A percentile compares a stretch with the other conserved stretches of the same genome.
phyloP scores from a whole-genome alignment of 2,888 invertebrate genomes.

The Miltochrista miniata region DNA sequence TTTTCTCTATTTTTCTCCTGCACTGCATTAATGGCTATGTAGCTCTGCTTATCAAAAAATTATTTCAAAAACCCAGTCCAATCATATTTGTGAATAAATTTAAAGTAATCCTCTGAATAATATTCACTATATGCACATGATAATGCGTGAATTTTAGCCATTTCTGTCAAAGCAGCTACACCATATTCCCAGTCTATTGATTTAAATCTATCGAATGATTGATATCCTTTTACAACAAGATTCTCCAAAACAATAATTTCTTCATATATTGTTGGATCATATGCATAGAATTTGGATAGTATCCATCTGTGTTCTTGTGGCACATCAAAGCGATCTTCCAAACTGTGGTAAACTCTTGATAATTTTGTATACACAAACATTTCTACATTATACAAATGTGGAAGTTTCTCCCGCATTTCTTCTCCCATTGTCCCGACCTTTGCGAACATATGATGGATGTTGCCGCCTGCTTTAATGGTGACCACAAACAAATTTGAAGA shows the following conservation, averaged over 20 bases:
- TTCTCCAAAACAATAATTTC: slow-evolving; percentile 3
- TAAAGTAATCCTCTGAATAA: slow-evolving; percentile 29
- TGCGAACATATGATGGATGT: slow-evolving; percentile 37
- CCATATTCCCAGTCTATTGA: slow-evolving; percentile 40
- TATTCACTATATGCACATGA: slow-evolving; percentile 43
- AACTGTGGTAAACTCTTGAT: slow-evolving; percentile 13
- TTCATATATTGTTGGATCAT: neutral
- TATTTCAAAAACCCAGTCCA: neutral
- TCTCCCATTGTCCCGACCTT: slow-evolving; percentile 33
- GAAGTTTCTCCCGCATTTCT: slow-evolving; percentile 34
- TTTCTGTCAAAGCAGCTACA: slow-evolving; percentile 42
- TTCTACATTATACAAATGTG: slow-evolving; percentile 24
- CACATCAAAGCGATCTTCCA: slow-evolving; percentile 29
- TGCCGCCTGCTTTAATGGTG: slow-evolving; percentile 23
- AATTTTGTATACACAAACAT: slow-evolving; percentile 27
- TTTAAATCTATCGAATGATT: slow-evolving; percentile 13
- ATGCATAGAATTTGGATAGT: neutral
- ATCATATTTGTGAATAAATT: neutral
- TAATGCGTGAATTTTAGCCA: slow-evolving; percentile 57
- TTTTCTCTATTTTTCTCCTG: neutral
- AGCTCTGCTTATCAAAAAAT: neutral
- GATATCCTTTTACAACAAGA: neutral
- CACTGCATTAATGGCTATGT: neutral
- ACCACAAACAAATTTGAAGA: slow-evolving; percentile 38
- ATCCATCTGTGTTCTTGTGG: neutral